Base-by-base conservation (phyloP, 2,888 invertebrate genomes). In the Gasteruption jaculator region DNA sequence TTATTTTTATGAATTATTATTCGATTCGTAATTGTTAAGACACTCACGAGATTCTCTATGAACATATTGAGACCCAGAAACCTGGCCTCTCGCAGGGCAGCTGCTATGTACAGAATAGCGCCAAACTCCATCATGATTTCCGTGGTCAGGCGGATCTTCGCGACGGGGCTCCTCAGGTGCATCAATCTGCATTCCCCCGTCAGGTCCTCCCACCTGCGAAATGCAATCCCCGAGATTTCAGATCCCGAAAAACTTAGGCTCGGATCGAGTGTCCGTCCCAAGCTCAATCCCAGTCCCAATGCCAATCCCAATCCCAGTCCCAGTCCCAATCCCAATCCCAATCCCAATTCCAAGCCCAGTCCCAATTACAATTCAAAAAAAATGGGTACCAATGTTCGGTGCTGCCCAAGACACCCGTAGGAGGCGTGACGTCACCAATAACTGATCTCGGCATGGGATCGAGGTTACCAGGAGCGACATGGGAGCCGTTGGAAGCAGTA, bases 61-160 rank as follows among this genome's bases (percentile, higher is more conserved):
- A 96, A 97, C 86, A 95, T 92, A 60, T 88, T 84, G 46, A 86
- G 80, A 1, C 96, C 95, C 19, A 96, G 79, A 71, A 96, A 95
- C 52, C 86, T 80, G 0, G 91, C 89, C 71, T 95, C 95, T 6
- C 91, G 75, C 35, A 90, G 69, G 0, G 94, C 92, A 1, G 91
- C 84, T 2, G 85, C 75, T 20, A 96, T 79, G 65, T 94, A 95
- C 1, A 87, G 74, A 35, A 91, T 75, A 0, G 94, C 88, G 3
- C 93, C 93, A 5, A 89, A 61, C 65, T 91, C 82, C 56, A 92
- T 80, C 1, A 85, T 66, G 4, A 87, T 65, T 71, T 97, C 96
- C 5, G 90, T 81, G 11, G 77, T 73, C 53, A 92, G 76, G 46
- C 94, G 78, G 15, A 88, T 74, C 77, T 80, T 78, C 4, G 82